These are phyloP conservation scores for Columba livia DNA, from an alignment of 2,113 vertebrate species.

Conservation along the genomic window DNA sequence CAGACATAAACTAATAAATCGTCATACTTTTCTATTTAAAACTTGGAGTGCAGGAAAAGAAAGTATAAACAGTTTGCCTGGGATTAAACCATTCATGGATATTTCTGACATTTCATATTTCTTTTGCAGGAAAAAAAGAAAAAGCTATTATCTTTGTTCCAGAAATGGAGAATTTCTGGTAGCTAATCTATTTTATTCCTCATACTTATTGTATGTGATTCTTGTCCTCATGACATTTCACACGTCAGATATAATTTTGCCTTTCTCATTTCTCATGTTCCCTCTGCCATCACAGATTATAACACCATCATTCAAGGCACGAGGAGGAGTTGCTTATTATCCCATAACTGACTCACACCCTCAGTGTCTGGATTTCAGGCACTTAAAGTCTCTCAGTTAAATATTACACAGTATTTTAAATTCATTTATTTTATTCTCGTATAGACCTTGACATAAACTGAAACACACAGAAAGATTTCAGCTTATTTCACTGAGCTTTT, in stretches of 20 bases:
- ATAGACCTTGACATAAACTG: neutral
- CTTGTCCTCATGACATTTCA: neutral
- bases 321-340: neutral
- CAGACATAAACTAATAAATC: neutral
- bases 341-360: neutral
- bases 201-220: neutral
- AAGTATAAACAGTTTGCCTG: neutral
- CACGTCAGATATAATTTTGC: neutral
- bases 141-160: neutral
- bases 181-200: neutral
- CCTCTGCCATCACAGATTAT: neutral
- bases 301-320: neutral
- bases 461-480: neutral
- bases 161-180: neutral
- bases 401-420: neutral
- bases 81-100: neutral
- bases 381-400: neutral
- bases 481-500: neutral
- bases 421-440: neutral
- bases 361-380: neutral
- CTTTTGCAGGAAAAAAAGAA: neutral
- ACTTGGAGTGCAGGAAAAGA: neutral
- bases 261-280: conserved; percentile 10
- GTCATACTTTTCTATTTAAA: neutral
- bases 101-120: neutral